These are phyloP conservation scores for Frankliniella intonsa DNA, from an alignment of 2,888 invertebrate genomes.

Conservation along the genomic window DNA sequence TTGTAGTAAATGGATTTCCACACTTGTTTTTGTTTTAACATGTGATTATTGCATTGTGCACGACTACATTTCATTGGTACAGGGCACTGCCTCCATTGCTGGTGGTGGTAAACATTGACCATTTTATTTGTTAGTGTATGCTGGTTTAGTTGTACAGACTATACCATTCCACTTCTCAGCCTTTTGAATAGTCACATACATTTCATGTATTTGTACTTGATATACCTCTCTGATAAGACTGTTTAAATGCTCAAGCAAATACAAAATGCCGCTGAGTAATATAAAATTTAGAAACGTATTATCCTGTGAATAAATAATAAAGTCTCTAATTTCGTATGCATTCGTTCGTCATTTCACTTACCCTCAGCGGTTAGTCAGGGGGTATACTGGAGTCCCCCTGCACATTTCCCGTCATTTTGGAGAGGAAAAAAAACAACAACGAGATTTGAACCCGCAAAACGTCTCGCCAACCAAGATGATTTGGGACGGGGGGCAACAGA, in stretches of 20 bases:
- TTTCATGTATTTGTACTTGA: slow-evolving; percentile 2
- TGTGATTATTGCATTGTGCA: not conserved
- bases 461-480: too few species aligned
- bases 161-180: slow-evolving; percentile 22
- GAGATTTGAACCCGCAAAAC: too few species aligned
- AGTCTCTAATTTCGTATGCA: not conserved
- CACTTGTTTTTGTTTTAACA: not conserved
- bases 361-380: not conserved
- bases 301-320: not conserved
- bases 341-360: not conserved
- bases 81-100: not conserved
- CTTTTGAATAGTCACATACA: slow-evolving; percentile 14
- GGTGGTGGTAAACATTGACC: slow-evolving; percentile 9
- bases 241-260: slow-evolving; percentile 12
- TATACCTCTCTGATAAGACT: not conserved
- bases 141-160: slow-evolving; percentile 19
- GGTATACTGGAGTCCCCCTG: too few species aligned
- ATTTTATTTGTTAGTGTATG: not conserved
- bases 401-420: not conserved
- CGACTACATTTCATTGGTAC: not conserved
- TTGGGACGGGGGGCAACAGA: too few species aligned
- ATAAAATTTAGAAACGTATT: not conserved
- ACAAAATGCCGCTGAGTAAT: not conserved
- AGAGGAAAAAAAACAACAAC: too few species aligned
- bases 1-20: not conserved